These are phyloP conservation scores for Eubasilissa splendida DNA, from an alignment of 2,888 invertebrate genomes.

Conservation along the genomic window DNA sequence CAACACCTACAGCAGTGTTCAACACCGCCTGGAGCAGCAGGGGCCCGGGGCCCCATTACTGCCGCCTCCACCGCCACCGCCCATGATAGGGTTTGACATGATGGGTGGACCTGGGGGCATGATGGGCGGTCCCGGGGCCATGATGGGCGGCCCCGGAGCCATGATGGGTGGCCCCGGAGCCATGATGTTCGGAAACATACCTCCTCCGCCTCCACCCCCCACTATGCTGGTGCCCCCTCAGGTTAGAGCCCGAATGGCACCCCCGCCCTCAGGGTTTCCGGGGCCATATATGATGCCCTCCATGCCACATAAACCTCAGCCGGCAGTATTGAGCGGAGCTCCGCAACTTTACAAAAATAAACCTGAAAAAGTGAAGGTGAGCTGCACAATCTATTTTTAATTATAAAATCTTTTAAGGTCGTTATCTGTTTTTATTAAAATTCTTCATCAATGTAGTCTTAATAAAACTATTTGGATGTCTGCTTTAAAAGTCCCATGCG, in stretches of 20 bases:
- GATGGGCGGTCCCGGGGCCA: constrained; percentile 6
- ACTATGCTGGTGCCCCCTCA: constrained; percentile 82
- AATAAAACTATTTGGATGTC: too few species aligned
- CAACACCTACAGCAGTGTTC: constrained; percentile 81
- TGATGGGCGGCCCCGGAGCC: background rate
- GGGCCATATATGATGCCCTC: constrained; percentile 65
- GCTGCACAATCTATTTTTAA: background rate
- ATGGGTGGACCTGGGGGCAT: constrained; percentile 58
- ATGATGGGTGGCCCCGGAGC: constrained; percentile 62
- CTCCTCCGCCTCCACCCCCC: constrained; percentile 78
- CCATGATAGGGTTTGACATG: constrained; percentile 81
- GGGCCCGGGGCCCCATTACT: constrained; percentile 68
- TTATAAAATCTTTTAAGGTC: too few species aligned
- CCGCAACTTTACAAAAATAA: constrained; percentile 76
- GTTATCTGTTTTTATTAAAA: too few species aligned
- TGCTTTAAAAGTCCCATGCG: too few species aligned
- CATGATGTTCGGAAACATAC: constrained; percentile 75
- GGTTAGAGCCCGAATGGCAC: constrained; percentile 65
- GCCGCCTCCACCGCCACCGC: constrained; percentile 76
- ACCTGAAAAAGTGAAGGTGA: constrained; percentile 49
- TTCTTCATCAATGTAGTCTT: too few species aligned
- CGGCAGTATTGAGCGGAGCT: constrained; percentile 79
- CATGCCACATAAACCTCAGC: constrained; percentile 71
- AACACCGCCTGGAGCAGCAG: constrained; percentile 74
- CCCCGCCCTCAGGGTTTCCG: constrained; percentile 66